phyloP scores from a whole-genome alignment of 2,888 invertebrate genomes.

The Bembecia ichneumoniformis region DNA sequence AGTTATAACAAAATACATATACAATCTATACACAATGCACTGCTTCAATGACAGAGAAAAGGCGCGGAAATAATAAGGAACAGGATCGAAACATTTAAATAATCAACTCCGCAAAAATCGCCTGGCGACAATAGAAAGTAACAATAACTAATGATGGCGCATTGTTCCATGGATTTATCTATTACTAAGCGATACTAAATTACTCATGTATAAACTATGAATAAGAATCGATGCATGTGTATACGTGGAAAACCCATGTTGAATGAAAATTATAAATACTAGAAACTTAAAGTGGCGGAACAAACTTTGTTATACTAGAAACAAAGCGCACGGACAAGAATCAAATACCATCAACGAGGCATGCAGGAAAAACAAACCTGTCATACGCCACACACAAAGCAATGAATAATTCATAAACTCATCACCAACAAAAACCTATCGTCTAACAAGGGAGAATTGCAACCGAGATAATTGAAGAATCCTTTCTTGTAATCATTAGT shows the following conservation, averaged over 20 bases:
- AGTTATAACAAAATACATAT: too few species aligned
- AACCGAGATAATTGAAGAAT: conserved; percentile 3
- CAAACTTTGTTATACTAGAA: too few species aligned
- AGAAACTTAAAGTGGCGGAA: conserved; percentile 33
- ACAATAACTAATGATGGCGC: too few species aligned
- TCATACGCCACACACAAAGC: conserved; percentile 1
- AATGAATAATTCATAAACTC: conserved; percentile 1
- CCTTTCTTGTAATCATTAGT: background rate
- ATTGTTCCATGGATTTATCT: too few species aligned
- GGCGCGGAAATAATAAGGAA: too few species aligned
- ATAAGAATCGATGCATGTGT: conserved; percentile 5
- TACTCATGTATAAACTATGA: too few species aligned
- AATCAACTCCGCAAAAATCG: too few species aligned
- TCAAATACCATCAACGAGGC: conserved; percentile 14
- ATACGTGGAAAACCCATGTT: conserved; percentile 45
- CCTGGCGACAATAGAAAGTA: too few species aligned
- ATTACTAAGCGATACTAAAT: too few species aligned
- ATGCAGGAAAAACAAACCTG: conserved; percentile 24
- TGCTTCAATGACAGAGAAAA: too few species aligned
- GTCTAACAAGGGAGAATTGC: conserved; percentile 10
- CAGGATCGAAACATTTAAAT: too few species aligned
- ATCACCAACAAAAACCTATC: background rate
- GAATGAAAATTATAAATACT: conserved; percentile 50
- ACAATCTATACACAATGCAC: too few species aligned
- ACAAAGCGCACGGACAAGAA: conserved; percentile 19